A percentile compares a stretch with the other conserved stretches of the same genome.
These are phyloP conservation scores for Campoplex capitator DNA, from an alignment of 2,888 invertebrate species.

Conservation along the genomic window DNA sequence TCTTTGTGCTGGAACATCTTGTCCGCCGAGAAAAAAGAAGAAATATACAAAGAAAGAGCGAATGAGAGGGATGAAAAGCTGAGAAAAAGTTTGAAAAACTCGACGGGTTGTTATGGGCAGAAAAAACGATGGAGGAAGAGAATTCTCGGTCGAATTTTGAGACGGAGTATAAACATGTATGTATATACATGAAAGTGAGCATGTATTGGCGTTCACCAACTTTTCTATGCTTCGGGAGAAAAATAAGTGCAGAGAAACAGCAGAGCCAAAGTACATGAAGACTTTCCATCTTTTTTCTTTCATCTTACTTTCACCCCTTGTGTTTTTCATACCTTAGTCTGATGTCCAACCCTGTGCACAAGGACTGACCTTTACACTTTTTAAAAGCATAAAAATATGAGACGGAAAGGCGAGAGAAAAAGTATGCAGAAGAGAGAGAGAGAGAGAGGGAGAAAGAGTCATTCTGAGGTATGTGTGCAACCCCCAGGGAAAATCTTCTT, in stretches of 20 bases:
- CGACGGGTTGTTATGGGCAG: slow-evolving; percentile 31
- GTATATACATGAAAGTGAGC: neutral
- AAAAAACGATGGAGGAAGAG: slow-evolving; percentile 24
- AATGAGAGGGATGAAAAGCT: slow-evolving; percentile 23
- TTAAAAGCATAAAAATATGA: slow-evolving; percentile 26
- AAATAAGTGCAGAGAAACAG: slow-evolving; percentile 16
- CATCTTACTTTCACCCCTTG: slow-evolving; percentile 17
- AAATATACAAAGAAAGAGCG: neutral
- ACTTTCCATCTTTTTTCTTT: slow-evolving; percentile 41
- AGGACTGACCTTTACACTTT: slow-evolving; percentile 62
- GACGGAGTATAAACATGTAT: slow-evolving; percentile 21
- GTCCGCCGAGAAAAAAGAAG: neutral
- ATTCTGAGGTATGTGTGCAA: slow-evolving; percentile 33
- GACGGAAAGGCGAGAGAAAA: slow-evolving; percentile 3
- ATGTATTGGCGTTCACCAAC: slow-evolving; percentile 29
- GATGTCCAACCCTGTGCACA: slow-evolving; percentile 20
- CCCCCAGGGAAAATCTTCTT: slow-evolving; percentile 48
- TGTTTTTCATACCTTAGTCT: neutral
- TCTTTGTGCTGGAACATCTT: slow-evolving; percentile 34
- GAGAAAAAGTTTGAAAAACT: slow-evolving; percentile 57
- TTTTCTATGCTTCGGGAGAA: slow-evolving; percentile 42
- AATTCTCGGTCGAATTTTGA: slow-evolving; percentile 46
- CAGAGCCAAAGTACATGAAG: slow-evolving; percentile 30
- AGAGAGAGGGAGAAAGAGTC: slow-evolving; percentile 6
- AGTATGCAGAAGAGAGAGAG: slow-evolving; percentile 17